Evolutionary conservation across 1,140 invertebrate genomes (phyloP), one percentile per base, ranked within the genome.

Genomic region (Papilio aristodemus): DNA sequence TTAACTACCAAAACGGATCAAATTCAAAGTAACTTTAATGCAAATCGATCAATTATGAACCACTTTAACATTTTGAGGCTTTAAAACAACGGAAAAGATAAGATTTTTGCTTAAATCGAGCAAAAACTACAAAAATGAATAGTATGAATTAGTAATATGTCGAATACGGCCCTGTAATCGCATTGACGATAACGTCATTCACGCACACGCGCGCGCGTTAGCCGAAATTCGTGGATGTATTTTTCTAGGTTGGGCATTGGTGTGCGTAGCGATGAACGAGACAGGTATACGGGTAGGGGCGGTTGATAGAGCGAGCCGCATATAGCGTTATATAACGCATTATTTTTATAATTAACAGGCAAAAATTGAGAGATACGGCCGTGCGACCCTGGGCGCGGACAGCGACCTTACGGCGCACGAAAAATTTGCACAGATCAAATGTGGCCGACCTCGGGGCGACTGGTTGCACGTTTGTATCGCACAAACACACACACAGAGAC

Each of bases 271-370:
- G 71, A 71, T 63, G 77, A 69, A 58, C 59, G 81, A 69, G 83
- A 86, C 71, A 63, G 78, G 37, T 8, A 38, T 81, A 87, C 75
- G 7, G n/a, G 39, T 13, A 9, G 8, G 6, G 6, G 8, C 43
- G 17, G 4, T 83, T 62, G 74, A 1, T 25, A 50, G 75, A 86
- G 69, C 25, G 77, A 74, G 81, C 83, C 0, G 39, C 6, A 41
- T 39, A 68, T 62, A 85, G 63, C 78, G 80, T 91, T 91, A 91
- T 89, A 89, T 89, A 91, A 91, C 89, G 85, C 89, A 91, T 91
- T 91, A 91, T 91, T 91, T 89, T 91, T 89, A 91, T 91, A 91
- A 91, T 91, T 91, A 91, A 91, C 89, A 91, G 81, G 82, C 89
- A 89, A 89, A 90, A 91, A 89, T 91, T 87, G 81, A 89, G 85